Evolutionary conservation across 35 echinoderm and acorn worm species (phyloP).

Genomic region (Apostichopus japonicus): DNA sequence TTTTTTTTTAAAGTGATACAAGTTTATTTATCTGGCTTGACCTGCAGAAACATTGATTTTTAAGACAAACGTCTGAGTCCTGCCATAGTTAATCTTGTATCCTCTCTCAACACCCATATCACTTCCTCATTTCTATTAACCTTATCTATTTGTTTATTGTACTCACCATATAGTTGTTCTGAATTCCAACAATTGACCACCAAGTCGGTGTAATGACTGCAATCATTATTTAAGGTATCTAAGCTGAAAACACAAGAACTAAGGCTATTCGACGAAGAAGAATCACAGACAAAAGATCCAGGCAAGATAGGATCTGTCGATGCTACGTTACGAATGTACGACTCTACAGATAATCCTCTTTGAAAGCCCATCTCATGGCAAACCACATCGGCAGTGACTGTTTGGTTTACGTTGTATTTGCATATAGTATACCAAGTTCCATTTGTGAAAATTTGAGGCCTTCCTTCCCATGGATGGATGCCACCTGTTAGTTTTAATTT

Average conservation of each 20-base stretch:
- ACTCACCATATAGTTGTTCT: slow-evolving; percentile 3
- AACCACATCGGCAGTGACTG: neutral
- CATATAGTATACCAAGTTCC: slow-evolving; percentile 22
- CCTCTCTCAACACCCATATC: too few relatives aligned
- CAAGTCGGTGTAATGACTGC: slow-evolving; percentile 5
- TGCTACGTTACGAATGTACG: slow-evolving; percentile 5
- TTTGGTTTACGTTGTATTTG: neutral
- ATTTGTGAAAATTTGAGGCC: slow-evolving; percentile 7
- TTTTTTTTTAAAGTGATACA: too few relatives aligned
- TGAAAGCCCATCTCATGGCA: slow-evolving; percentile 45
- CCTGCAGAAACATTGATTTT: too few relatives aligned
- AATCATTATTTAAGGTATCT: neutral
- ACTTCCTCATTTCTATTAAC: too few relatives aligned
- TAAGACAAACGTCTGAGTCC: too few relatives aligned
- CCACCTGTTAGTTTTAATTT: slow-evolving; percentile 20
- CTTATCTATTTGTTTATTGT: too few relatives aligned
- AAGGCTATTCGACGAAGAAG: neutral
- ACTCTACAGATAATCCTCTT: neutral
- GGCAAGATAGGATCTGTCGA: neutral
- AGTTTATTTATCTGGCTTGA: too few relatives aligned
- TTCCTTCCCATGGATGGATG: slow-evolving; percentile 36
- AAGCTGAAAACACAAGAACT: neutral
- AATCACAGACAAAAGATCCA: neutral
- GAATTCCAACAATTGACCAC: slow-evolving; percentile 27
- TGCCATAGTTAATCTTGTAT: too few relatives aligned